Evolutionary conservation across 2,113 vertebrate species (phyloP), one percentile per base, ranked within the genome.

Genomic region (Empidonax alnorum): DNA sequence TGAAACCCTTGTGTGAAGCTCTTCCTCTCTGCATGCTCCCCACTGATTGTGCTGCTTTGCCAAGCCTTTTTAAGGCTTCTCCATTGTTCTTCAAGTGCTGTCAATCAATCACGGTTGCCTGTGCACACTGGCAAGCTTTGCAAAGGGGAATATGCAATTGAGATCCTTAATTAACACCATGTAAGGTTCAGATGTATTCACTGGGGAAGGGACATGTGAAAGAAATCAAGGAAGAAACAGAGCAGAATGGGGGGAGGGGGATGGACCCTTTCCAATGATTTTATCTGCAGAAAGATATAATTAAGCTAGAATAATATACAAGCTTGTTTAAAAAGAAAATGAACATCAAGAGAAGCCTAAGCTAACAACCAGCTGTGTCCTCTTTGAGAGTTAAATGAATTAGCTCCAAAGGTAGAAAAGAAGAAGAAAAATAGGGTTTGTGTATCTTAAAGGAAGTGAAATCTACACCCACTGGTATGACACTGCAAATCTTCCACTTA

Each of bases 201-300:
- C 72, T 75, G 50, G 78, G 90, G 93, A 96, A 79, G 83, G 80
- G 66, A 91, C 52, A 75, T 35, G 71, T 50, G 84, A 93, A 91
- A 91, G 56, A 85, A 95, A 96, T 72, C 56, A 87, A 89, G 73
- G 79, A 90, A 93, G 78, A 82, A 95, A 79, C 61, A 39, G 44
- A 78, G 41, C 73, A 93, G 79, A 87, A 89, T 35, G 49, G 24
- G 44, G 65, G 78, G 28, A 87, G 61, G 79, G 22, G 56, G 14
- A 56, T 77, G 90, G 75, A 93, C 88, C 69, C 44, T 66, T 96
- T 97, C 88, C 90, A 94, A 85, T 33, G 56, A 94, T 81, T 93
- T 95, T 94, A 95, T 92, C 87, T 89, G 52, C 74, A 87, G 63
- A 93, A 93, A 81, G 62, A 89, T 87, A 79, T 93, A 92, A 94